phyloP scores from a whole-genome alignment of 2,113 vertebrate species.

The Archocentrus centrarchus region DNA sequence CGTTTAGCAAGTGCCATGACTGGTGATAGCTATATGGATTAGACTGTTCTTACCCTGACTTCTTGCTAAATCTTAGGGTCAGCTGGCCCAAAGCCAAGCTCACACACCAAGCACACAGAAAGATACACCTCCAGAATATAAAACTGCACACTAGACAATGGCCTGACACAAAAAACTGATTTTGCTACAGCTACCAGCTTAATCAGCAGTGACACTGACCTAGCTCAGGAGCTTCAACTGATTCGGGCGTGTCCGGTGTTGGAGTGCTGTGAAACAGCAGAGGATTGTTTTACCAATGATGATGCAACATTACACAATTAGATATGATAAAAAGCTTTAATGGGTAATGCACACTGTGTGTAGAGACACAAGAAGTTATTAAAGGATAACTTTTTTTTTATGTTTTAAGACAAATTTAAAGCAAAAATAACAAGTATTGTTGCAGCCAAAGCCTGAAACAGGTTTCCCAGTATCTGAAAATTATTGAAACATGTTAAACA shows the following conservation, averaged over 20 bases:
- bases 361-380: not conserved
- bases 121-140: not conserved
- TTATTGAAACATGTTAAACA: not conserved
- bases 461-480: not conserved
- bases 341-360: not conserved
- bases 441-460: not conserved
- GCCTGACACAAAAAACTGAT: not conserved
- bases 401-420: not conserved
- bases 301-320: not conserved
- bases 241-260: slow-evolving; percentile 13
- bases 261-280: slow-evolving; percentile 44
- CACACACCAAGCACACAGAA: slow-evolving; percentile 5
- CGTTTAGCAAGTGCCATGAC: not conserved
- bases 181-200: not conserved
- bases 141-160: not conserved
- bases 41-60: slow-evolving; percentile 7
- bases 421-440: not conserved
- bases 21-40: slow-evolving; percentile 24
- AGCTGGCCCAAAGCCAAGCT: not conserved
- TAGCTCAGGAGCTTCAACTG: not conserved
- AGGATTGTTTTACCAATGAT: not conserved
- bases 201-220: slow-evolving; percentile 50
- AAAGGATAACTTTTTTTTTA: not conserved
- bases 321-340: not conserved
- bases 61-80: not conserved